These are phyloP conservation scores for Perca fluviatilis DNA, from an alignment of 2,113 vertebrate genomes.

Conservation along the genomic window DNA sequence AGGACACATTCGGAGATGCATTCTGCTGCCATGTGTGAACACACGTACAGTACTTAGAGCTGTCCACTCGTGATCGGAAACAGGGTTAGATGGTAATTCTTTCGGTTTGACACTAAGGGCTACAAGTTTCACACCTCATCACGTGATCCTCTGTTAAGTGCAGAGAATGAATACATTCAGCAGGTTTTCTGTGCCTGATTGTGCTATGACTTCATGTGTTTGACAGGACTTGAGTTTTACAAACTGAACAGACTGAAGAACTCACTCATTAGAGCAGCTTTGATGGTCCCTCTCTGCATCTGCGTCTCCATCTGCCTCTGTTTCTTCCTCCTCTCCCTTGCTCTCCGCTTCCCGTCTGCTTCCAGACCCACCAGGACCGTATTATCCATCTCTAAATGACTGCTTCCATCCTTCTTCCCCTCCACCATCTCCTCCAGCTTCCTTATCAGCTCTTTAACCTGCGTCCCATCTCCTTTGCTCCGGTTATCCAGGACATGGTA, in stretches of 20 bases:
- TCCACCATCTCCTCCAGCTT: slow-evolving; percentile 78
- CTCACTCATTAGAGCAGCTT: slow-evolving; percentile 78
- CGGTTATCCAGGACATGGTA: slow-evolving; percentile 81
- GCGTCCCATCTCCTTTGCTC: slow-evolving; percentile 66
- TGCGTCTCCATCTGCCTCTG: slow-evolving; percentile 83
- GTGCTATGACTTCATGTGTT: not conserved
- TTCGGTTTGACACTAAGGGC: not conserved
- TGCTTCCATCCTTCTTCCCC: slow-evolving; percentile 39
- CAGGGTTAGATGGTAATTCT: not conserved
- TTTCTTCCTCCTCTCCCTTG: slow-evolving; percentile 82
- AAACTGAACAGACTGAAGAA: slow-evolving; percentile 20
- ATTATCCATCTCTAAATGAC: slow-evolving; percentile 57
- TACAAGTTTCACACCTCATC: not conserved
- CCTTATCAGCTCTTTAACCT: slow-evolving; percentile 70
- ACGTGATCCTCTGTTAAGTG: not conserved
- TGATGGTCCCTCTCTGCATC: slow-evolving; percentile 78
- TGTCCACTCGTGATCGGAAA: too few relatives aligned
- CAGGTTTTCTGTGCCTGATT: not conserved
- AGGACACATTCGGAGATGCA: too few relatives aligned
- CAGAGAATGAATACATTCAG: not conserved
- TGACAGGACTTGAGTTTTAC: not conserved
- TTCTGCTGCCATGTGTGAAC: too few relatives aligned
- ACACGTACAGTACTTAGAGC: too few relatives aligned
- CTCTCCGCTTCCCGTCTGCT: slow-evolving; percentile 75
- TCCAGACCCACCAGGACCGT: slow-evolving; percentile 67